Base-by-base conservation (phyloP, 2,888 invertebrate genomes). In the Ectemnius continuus region DNA sequence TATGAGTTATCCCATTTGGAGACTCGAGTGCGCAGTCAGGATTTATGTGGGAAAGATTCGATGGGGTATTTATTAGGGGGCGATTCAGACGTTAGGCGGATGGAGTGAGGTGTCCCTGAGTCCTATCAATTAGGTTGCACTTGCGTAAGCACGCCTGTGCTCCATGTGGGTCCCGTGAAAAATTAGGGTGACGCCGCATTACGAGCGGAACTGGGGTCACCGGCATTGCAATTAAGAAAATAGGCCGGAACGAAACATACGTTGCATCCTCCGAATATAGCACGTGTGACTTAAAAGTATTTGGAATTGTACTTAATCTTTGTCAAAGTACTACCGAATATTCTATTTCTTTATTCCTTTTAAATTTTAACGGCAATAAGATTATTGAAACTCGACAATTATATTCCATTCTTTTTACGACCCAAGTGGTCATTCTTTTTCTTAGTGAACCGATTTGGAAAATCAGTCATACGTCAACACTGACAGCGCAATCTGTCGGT, bases 71-170 rank as follows among this genome's bases (percentile, higher is more conserved):
- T 62, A 70, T 74, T 62, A 63, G 64, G 23, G 61, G 73, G 61
- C 61, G 63, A 76, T 74, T 79, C 67, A 58, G 75, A 36, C 5
- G 68, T 81, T 79, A 75, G 79, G 77, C 75, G 58, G 61, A 8
- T 57, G 45, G 67, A 72, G 66, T 70, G 59, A 63, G 75, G 36
- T 48, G 71, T 70, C 72, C 77, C 74, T 73, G 81, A 72, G 47
- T 73, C 81, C 81, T 81, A 81, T 81, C 82, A 81, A 81, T 81
- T 77, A 60, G 75, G 72, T 75, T 75, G 70, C 71, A 67, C 67
- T 77, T 66, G 67, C 76, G 76, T 72, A 69, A 62, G 74, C 74
- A 52, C 63, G 52, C 59, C 70, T 58, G 68, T 70, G 59, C 45
- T 73, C 75, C 61, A 48, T 52, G 48, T 20, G 59, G 66, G 48